Evolutionary conservation across 23 tunicate genomes (phyloP), one percentile per base, ranked within the genome.

Genomic region (Clavelina lepadiformis): DNA sequence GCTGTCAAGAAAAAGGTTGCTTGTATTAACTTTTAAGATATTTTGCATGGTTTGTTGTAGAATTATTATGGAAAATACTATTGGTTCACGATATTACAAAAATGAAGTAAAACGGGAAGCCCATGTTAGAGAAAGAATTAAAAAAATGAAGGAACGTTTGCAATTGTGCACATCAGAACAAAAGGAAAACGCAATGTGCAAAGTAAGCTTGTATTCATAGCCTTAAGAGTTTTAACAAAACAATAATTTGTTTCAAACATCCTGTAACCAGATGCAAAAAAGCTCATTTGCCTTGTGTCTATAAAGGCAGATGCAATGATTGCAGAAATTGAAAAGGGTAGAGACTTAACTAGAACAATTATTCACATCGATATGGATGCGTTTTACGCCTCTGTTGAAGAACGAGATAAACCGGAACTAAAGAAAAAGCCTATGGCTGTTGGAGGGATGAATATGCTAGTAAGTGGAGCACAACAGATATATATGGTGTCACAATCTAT

Each of bases 361-460:
- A 67, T 93, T 5, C 98, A 93, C 56, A 63, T 93, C 24, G 99
- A 94, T 51, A 94, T 94, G 99, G 99, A 94, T 65, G 94, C 94
- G 34, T 94, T 85, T 51, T 94, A 80, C 80, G 99, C 99, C 19
- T 71, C 95, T 31, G 91, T 82, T 35, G 99, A 94, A 68, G 99
- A 94, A 65, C 33, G 91, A 26, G 99, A 94, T 30, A 46, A 61
- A 3, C 99, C 99, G 20, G 79, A 76, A 38, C 51, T 94, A 25
- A 80, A 82, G 67, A 71, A 51, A 1, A 75, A 86, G 37, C 88
- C 94, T 28, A 85, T 94, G 89, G 99, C 99, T 23, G 99, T 94
- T 33, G 99, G 99, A 20, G 81, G 85, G 19, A 75, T 70, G 68
- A 74, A 35, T 31, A 94, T 94, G 99, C 65, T 86, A 37, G 97